phyloP scores from a whole-genome alignment of 2,113 vertebrate species.

The Anser brachyrhynchus region DNA sequence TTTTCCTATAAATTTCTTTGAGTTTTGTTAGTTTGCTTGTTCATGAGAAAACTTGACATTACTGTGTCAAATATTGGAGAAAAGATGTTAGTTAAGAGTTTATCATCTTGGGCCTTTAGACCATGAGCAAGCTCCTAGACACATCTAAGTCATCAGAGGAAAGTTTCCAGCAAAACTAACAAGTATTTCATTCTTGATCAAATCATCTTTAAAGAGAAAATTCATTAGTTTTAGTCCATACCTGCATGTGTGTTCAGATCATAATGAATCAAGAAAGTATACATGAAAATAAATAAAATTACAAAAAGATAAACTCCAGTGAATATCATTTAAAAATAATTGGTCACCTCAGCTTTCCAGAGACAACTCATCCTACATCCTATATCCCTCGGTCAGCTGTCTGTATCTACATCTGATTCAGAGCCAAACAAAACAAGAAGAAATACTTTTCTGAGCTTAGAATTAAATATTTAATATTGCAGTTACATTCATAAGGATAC shows the following conservation, averaged over 20 bases:
- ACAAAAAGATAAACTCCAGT: not conserved
- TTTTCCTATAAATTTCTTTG: not conserved
- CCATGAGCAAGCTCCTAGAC: not conserved
- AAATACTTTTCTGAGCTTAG: not conserved
- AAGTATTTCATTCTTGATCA: not conserved
- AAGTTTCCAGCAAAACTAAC: not conserved
- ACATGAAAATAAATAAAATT: not conserved
- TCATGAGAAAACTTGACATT: not conserved
- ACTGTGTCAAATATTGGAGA: not conserved
- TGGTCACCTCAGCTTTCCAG: not conserved
- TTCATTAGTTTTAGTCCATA: not conserved
- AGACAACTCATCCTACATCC: not conserved
- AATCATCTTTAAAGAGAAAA: not conserved
- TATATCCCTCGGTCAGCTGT: not conserved
- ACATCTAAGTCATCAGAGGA: not conserved
- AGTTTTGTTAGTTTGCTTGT: not conserved
- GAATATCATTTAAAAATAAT: not conserved
- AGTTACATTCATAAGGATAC: not conserved
- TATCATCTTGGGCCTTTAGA: not conserved
- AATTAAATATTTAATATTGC: not conserved
- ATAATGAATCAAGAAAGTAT: not conserved
- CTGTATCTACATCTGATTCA: not conserved
- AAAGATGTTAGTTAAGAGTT: not conserved
- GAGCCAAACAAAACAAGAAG: not conserved
- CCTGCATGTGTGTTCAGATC: not conserved